Percentiles rank a stretch among this genome's conserved stretches.
phyloP scores from a whole-genome alignment of 2,888 invertebrate species.

The Clusia tigrina region DNA sequence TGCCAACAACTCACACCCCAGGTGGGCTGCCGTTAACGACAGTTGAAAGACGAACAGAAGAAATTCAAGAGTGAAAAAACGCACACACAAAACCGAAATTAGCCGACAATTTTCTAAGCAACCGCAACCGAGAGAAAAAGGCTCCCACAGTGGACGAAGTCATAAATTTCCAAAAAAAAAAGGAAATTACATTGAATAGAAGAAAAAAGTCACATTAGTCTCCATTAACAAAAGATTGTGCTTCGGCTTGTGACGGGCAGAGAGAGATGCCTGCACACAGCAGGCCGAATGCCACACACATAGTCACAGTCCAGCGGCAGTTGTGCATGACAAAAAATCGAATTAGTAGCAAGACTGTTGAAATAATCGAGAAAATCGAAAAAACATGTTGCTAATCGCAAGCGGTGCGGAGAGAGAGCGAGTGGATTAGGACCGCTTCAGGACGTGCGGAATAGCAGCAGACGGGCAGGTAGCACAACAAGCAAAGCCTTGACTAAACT shows the following conservation, averaged over 20 bases:
- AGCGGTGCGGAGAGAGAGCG: not conserved
- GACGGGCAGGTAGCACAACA: not conserved
- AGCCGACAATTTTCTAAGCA: constrained; percentile 31
- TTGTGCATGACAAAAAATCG: not conserved
- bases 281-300: constrained; percentile 19
- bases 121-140: constrained; percentile 19
- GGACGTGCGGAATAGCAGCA: not conserved
- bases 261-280: constrained; percentile 4
- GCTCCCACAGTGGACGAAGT: constrained; percentile 14
- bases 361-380: not conserved
- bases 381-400: not conserved
- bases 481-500: not conserved
- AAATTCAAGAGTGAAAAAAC: constrained; percentile 3
- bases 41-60: constrained; percentile 21
- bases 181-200: too few species aligned
- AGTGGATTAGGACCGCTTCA: not conserved
- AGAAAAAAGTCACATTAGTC: constrained; percentile 32
- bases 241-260: not conserved
- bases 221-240: constrained; percentile 32
- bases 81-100: constrained; percentile 20
- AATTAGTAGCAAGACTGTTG: not conserved
- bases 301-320: not conserved
- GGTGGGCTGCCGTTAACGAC: constrained; percentile 27
- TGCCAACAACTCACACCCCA: constrained; percentile 17
- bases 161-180: constrained; percentile 24